These are phyloP conservation scores for Coleophora deauratella DNA, from an alignment of 2,888 invertebrate species.

Conservation along the genomic window DNA sequence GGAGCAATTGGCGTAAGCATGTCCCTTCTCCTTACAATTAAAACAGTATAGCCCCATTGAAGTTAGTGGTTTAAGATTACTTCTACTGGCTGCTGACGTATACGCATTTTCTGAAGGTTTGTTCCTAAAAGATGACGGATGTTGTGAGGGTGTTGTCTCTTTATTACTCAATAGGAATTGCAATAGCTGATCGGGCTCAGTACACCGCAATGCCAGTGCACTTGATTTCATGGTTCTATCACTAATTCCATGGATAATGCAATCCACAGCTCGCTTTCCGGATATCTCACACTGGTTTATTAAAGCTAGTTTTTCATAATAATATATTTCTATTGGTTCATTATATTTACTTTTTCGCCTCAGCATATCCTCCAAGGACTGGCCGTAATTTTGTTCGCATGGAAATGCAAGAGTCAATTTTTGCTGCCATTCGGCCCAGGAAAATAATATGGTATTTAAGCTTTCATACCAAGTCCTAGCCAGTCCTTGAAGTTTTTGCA, in stretches of 20 bases:
- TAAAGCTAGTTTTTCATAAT: constrained; percentile 14
- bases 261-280: constrained; percentile 17
- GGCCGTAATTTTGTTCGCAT: constrained; percentile 12
- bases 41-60: constrained; percentile 7
- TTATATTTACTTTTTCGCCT: constrained; percentile 9
- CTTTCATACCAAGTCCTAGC: constrained; percentile 18
- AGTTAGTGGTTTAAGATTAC: neutral
- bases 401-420: constrained; percentile 13
- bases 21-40: constrained; percentile 17
- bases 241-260: constrained; percentile 18
- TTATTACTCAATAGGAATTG: constrained; percentile 14
- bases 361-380: constrained; percentile 7
- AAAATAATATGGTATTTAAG: constrained; percentile 12
- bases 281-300: constrained; percentile 13
- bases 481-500: constrained; percentile 17
- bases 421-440: constrained; percentile 12
- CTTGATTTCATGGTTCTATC: constrained; percentile 16
- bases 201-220: constrained; percentile 15
- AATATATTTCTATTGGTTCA: too few relatives aligned
- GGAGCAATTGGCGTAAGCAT: too few relatives aligned
- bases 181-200: constrained; percentile 13
- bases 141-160: constrained; percentile 1
- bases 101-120: neutral
- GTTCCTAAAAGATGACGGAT: neutral
- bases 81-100: neutral